These are phyloP conservation scores for Eutolmus rufibarbis DNA, from an alignment of 2,888 invertebrate species.

Conservation along the genomic window DNA sequence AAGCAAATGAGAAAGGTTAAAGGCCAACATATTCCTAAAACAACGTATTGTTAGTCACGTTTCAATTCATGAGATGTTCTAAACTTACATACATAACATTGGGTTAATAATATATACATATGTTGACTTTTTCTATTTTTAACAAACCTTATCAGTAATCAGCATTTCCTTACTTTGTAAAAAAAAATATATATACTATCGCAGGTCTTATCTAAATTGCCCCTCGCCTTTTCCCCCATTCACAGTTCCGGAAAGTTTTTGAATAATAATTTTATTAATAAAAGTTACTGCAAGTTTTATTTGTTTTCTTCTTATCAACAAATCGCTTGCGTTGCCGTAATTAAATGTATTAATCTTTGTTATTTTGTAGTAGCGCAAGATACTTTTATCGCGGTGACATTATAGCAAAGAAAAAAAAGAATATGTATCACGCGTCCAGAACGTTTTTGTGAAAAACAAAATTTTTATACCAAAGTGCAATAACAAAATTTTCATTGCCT, in stretches of 20 bases:
- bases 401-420: neutral
- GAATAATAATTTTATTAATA: neutral
- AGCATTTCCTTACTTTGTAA: neutral
- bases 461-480: neutral
- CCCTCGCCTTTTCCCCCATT: neutral
- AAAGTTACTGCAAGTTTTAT: neutral
- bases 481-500: neutral
- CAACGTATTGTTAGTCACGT: neutral
- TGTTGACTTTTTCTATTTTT: neutral
- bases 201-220: neutral
- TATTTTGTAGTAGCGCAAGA: neutral
- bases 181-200: neutral
- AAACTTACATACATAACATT: neutral
- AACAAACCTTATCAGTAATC: neutral
- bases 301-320: neutral
- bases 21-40: neutral
- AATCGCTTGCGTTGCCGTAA: neutral
- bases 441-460: neutral
- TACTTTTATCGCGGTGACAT: neutral
- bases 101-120: neutral
- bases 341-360: neutral
- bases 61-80: neutral
- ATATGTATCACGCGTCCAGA: neutral
- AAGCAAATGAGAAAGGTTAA: neutral
- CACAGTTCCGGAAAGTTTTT: neutral